Evolutionary conservation across 2,113 vertebrate genomes (phyloP).

Genomic region (Mesoclemmys tuberculata): DNA sequence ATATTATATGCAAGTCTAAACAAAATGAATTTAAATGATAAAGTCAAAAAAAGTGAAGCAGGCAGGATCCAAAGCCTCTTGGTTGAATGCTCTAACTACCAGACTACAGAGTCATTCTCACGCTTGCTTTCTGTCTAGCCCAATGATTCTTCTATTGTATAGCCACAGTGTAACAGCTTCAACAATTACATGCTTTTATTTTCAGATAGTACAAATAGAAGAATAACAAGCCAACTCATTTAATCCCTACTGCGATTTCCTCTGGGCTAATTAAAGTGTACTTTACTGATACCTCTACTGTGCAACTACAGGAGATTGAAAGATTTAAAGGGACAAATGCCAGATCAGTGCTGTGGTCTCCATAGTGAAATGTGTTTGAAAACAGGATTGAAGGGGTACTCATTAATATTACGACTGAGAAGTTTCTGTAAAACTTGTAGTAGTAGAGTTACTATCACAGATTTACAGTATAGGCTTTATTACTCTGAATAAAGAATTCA

Average conservation of each 20-base stretch:
- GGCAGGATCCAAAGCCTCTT: not conserved
- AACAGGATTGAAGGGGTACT: not conserved
- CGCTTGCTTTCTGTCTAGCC: not conserved
- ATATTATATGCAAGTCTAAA: not conserved
- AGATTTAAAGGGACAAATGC: constrained; percentile 50
- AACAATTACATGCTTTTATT: constrained; percentile 69
- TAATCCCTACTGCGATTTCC: constrained; percentile 72
- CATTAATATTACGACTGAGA: not conserved
- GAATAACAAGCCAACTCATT: constrained; percentile 71
- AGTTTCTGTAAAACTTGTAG: not conserved
- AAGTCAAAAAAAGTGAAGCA: not conserved
- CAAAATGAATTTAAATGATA: too few species aligned
- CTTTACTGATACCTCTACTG: constrained; percentile 47
- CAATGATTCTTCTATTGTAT: not conserved
- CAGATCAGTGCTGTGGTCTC: not conserved
- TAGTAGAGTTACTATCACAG: constrained; percentile 26
- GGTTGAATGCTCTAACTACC: not conserved
- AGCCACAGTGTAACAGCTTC: not conserved
- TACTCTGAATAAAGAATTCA: constrained; percentile 55
- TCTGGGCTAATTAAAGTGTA: constrained; percentile 76
- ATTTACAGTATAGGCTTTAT: constrained; percentile 57
- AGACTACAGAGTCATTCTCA: not conserved
- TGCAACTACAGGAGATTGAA: constrained; percentile 5
- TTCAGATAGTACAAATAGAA: constrained; percentile 63
- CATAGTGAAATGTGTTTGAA: not conserved